phyloP scores from a whole-genome alignment of 1,140 invertebrate species.

The Popillia japonica region DNA sequence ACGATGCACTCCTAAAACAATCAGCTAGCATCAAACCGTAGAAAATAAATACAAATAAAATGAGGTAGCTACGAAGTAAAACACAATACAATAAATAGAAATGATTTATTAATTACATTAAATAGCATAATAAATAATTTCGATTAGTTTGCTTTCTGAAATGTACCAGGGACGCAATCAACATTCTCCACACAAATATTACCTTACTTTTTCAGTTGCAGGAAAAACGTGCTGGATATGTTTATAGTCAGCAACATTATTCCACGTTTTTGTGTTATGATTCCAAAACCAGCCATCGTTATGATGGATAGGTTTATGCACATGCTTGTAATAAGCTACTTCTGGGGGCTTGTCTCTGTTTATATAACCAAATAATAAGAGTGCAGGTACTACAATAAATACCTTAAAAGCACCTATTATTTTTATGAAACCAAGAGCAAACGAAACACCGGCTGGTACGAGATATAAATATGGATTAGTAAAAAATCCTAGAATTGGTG shows the following conservation, averaged over 20 bases:
- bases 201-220: background rate
- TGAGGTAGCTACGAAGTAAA: constrained; percentile 19
- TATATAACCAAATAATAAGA: constrained; percentile 51
- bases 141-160: background rate
- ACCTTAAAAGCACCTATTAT: constrained; percentile 6
- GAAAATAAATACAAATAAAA: constrained; percentile 13
- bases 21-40: background rate
- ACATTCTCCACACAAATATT: background rate
- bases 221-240: background rate
- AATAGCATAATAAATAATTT: constrained; percentile 29
- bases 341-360: constrained; percentile 34
- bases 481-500: constrained; percentile 46
- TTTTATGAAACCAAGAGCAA: constrained; percentile 48
- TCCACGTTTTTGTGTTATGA: constrained; percentile 56
- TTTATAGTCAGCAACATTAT: constrained; percentile 51
- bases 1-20: constrained; percentile 30
- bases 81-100: background rate
- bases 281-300: constrained; percentile 59
- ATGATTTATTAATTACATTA: constrained; percentile 13
- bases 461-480: constrained; percentile 55
- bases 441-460: constrained; percentile 52
- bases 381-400: constrained; percentile 34
- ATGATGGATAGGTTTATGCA: constrained; percentile 56
- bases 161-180: background rate
- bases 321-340: constrained; percentile 54